Evolutionary conservation across 1,140 invertebrate species (phyloP), one percentile per base, ranked within the genome.

Genomic region (Antheraea pernyi): DNA sequence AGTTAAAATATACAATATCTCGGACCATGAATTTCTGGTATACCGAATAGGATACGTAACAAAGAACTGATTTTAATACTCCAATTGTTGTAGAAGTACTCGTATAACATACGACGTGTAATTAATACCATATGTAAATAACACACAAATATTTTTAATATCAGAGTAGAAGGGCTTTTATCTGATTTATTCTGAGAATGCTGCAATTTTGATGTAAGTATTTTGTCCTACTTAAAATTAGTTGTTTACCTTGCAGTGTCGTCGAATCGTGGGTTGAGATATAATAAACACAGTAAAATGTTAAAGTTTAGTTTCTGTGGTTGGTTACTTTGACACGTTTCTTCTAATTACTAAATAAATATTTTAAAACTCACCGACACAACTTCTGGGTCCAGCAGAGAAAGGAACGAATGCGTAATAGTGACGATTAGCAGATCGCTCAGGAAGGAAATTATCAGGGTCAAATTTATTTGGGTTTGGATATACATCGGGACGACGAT

Each of bases 401-500:
- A 98, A 98, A 0, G 97, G 97, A 68, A 98, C 95, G 78, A 96
- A 98, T 22, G 96, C 94, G 85, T 97, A 98, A 77, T 97, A 97
- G 86, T 96, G 96, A 83, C 97, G 93, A 82, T 95, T 95, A 65
- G 95, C 94, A 63, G 95, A 95, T 70, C 95, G 95, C 86, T 98
- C 98, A 0, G 96, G 96, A 60, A 98, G 91, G 93, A 99, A 99
- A 84, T 98, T 96, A 73, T 99, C 98, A 0, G 98, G 98, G 92
- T 99, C 94, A 85, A 98, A 99, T 66, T 92, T 94, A 39, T 96
- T 93, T 0, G 98, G 97, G 83, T 99, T 96, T 0, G 97, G 95
- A 86, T 96, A 99, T 72, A 95, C 93, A 73, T 97, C 95, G 10
- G 94, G 88, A 66, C 96, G 93, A 64, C 97, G 95, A 89, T 99